Percentiles rank a stretch among this genome's conserved stretches.
phyloP scores from a whole-genome alignment of 2,888 invertebrate genomes.

The Boloria euphrosyne region DNA sequence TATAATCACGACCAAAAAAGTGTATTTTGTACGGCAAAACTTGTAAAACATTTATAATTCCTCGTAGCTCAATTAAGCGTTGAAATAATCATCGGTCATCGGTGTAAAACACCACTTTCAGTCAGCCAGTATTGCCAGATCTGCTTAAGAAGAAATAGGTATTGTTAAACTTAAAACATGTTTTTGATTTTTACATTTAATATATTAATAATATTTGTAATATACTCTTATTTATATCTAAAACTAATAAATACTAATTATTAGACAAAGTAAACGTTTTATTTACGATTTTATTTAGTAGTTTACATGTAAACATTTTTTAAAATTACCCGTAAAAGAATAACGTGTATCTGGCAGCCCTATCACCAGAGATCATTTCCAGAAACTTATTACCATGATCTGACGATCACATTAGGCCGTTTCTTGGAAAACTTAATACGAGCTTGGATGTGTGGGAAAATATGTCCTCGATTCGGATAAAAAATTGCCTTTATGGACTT shows the following conservation, averaged over 20 bases:
- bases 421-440: conserved; percentile 40
- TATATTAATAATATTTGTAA: not conserved
- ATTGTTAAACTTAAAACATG: not conserved
- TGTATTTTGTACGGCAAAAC: conserved; percentile 5
- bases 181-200: not conserved
- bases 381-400: conserved; percentile 44
- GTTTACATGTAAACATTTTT: not conserved
- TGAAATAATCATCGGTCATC: conserved; percentile 4
- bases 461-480: conserved; percentile 30
- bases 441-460: conserved; percentile 31
- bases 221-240: not conserved
- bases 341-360: conserved; percentile 12
- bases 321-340: not conserved
- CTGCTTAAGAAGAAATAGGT: not conserved
- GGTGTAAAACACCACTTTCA: not conserved
- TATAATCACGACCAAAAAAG: conserved; percentile 16
- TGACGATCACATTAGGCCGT: conserved; percentile 38
- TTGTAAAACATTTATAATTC: conserved; percentile 19
- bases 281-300: not conserved
- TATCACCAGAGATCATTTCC: conserved; percentile 36
- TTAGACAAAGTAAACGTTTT: not conserved
- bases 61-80: conserved; percentile 21
- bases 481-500: conserved; percentile 21
- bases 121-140: conserved; percentile 18
- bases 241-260: not conserved